phyloP scores from a whole-genome alignment of 2,113 vertebrate genomes.

The Cnemophilus loriae region DNA sequence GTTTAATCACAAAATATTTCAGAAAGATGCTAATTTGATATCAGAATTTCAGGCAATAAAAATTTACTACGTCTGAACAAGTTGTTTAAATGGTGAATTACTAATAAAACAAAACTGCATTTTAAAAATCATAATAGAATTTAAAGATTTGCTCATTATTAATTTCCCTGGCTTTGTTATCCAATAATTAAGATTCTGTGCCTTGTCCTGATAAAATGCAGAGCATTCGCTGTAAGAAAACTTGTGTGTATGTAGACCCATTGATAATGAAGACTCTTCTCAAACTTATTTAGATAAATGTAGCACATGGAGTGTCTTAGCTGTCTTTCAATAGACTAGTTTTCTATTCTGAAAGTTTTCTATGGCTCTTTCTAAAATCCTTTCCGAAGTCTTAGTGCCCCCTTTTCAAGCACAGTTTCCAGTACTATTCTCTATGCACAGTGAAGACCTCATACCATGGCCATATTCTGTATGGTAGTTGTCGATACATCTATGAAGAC shows the following conservation, averaged over 20 bases:
- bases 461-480: neutral
- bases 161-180: neutral
- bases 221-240: neutral
- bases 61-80: neutral
- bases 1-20: neutral
- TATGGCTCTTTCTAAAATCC: neutral
- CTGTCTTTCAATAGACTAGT: neutral
- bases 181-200: neutral
- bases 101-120: neutral
- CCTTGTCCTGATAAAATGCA: neutral
- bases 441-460: neutral
- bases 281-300: neutral
- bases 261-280: neutral
- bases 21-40: neutral
- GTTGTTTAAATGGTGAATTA: neutral
- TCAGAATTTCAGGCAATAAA: neutral
- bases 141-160: neutral
- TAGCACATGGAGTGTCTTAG: neutral
- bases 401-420: neutral
- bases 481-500: neutral
- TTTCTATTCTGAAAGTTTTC: neutral
- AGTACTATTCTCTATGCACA: neutral
- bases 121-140: neutral
- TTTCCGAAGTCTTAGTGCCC: neutral
- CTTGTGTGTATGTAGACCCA: rapidly evolving